phyloP scores from a whole-genome alignment of 1,140 invertebrate species.

The Ditylenchus dipsaci region DNA sequence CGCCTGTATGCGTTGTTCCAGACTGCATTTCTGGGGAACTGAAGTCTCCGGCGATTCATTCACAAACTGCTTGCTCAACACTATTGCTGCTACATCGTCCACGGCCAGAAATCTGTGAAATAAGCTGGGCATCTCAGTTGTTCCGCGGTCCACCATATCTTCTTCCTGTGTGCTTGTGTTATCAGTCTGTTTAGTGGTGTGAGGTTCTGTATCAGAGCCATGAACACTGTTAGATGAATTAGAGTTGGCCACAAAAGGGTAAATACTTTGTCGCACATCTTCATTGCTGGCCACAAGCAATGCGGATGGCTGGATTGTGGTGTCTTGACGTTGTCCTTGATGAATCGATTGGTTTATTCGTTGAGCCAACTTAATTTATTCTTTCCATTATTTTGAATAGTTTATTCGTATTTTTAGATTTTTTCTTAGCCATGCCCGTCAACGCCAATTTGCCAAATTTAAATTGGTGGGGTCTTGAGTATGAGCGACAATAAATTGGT shows the following conservation, averaged over 20 bases:
- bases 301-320: slow-evolving; percentile 20
- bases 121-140: not conserved
- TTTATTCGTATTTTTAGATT: too few species aligned
- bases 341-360: not conserved
- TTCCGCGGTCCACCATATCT: not conserved
- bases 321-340: not conserved
- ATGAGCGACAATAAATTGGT: too few species aligned
- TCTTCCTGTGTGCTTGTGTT: not conserved
- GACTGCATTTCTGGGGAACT: not conserved
- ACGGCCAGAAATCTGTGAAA: slow-evolving; percentile 4
- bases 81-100: not conserved
- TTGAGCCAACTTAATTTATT: too few species aligned
- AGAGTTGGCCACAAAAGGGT: slow-evolving; percentile 20
- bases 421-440: too few species aligned
- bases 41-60: not conserved
- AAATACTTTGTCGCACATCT: slow-evolving; percentile 28
- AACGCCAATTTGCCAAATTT: too few species aligned
- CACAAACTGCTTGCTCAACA: not conserved
- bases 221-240: too few species aligned
- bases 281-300: slow-evolving; percentile 27
- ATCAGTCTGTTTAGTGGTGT: not conserved
- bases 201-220: not conserved
- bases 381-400: too few species aligned
- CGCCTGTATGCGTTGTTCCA: not conserved
- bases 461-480: too few species aligned